Evolutionary conservation across 2,113 vertebrate species (phyloP).

Genomic region (Kryptolebias marmoratus): DNA sequence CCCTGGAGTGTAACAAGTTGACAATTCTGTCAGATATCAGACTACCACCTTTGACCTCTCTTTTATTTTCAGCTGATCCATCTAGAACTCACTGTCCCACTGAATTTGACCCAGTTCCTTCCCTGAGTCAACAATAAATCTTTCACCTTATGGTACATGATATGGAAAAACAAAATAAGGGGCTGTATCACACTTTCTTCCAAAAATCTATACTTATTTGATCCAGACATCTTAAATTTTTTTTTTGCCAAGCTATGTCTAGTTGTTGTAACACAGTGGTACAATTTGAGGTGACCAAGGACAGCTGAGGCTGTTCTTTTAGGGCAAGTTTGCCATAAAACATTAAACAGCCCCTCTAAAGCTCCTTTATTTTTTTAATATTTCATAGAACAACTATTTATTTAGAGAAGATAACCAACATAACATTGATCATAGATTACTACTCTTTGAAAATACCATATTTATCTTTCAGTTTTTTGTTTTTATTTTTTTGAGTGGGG

Average conservation of each 20-base stretch:
- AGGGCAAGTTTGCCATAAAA: background rate
- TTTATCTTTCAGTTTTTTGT: background rate
- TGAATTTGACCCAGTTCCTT: background rate
- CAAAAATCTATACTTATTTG: background rate
- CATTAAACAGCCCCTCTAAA: no score
- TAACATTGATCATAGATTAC: background rate
- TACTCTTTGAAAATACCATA: background rate
- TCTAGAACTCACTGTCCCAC: background rate
- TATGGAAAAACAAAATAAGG: background rate
- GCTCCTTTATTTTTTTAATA: no score
- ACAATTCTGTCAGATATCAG: background rate
- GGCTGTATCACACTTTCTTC: no score
- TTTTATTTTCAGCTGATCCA: background rate
- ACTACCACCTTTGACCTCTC: background rate
- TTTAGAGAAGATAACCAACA: background rate
- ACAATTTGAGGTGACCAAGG: background rate
- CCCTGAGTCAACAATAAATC: background rate
- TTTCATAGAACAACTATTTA: background rate
- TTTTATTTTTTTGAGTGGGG: background rate
- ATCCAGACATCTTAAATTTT: background rate
- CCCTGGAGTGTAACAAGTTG: background rate
- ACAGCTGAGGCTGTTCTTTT: background rate
- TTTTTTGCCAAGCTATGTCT: background rate
- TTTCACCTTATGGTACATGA: background rate
- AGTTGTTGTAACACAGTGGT: background rate